phyloP scores from a whole-genome alignment of 2,113 vertebrate species.

The Brachyhypopomus gauderio region DNA sequence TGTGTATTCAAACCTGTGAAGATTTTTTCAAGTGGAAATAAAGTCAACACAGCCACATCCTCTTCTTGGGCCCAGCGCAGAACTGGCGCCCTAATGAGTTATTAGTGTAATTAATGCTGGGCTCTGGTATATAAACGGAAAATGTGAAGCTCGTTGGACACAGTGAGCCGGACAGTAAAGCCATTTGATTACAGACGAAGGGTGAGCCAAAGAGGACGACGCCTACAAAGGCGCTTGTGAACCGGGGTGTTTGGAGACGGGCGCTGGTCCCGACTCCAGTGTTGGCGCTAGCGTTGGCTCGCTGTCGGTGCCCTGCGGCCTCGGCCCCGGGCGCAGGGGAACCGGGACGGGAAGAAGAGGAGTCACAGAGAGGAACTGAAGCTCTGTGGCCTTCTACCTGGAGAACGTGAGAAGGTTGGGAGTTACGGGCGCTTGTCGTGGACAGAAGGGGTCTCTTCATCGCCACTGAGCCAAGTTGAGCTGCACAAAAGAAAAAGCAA shows the following conservation, averaged over 20 bases:
- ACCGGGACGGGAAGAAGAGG: background rate
- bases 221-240: conserved; percentile 56
- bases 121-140: conserved; percentile 56
- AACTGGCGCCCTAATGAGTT: conserved; percentile 58
- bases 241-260: conserved; percentile 53
- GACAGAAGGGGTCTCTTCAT: background rate
- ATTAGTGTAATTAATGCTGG: conserved; percentile 57
- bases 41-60: background rate
- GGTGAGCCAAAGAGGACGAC: conserved; percentile 20
- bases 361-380: background rate
- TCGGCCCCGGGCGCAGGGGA: conserved; percentile 4
- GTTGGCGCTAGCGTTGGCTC: conserved; percentile 58
- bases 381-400: conserved; percentile 25
- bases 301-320: conserved; percentile 42
- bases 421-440: conserved; percentile 2
- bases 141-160: conserved; percentile 48
- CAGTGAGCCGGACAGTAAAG: conserved; percentile 41
- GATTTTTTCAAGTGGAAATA: conserved; percentile 5
- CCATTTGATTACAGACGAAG: conserved; percentile 45
- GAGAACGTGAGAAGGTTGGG: conserved; percentile 15
- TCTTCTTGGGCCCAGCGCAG: conserved; percentile 12
- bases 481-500: conserved; percentile 26
- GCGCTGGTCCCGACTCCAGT: conserved; percentile 49
- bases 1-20: background rate
- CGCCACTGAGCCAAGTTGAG: conserved; percentile 6